Evolutionary conservation across 1,140 invertebrate species (phyloP).

Genomic region (Micrasema minimum): DNA sequence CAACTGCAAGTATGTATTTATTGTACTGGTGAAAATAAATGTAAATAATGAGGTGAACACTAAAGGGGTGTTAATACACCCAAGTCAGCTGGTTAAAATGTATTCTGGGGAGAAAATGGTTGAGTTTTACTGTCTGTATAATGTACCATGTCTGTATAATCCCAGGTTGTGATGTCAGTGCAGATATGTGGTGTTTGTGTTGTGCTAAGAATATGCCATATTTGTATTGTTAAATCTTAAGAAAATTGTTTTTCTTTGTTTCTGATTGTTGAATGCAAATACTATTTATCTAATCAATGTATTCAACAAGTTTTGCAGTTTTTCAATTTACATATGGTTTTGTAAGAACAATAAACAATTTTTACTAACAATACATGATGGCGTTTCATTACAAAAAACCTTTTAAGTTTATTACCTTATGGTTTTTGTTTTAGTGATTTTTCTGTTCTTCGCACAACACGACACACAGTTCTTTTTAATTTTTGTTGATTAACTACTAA

Average conservation of each 20-base stretch:
- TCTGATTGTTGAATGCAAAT: conserved; percentile 44
- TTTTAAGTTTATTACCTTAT: conserved; percentile 35
- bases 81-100: too few relatives aligned
- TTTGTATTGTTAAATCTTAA: conserved; percentile 53
- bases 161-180: conserved; percentile 1
- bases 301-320: conserved; percentile 39
- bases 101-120: too few relatives aligned
- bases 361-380: conserved; percentile 54
- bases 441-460: conserved; percentile 44
- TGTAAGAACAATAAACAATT: conserved; percentile 51
- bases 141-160: too few relatives aligned
- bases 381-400: conserved; percentile 54
- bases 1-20: too few relatives aligned
- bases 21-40: too few relatives aligned
- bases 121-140: too few relatives aligned
- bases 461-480: conserved; percentile 16
- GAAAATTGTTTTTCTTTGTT: conserved; percentile 42
- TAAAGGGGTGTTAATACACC: too few relatives aligned
- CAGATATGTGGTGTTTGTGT: conserved; percentile 45
- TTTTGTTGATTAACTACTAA: too few relatives aligned
- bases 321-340: conserved; percentile 47
- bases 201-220: conserved; percentile 52
- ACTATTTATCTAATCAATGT: conserved; percentile 36
- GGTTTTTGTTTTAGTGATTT: conserved; percentile 40
- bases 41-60: too few relatives aligned